These are phyloP conservation scores for Terrapene triunguis DNA, from an alignment of 2,113 vertebrate species.

Conservation along the genomic window DNA sequence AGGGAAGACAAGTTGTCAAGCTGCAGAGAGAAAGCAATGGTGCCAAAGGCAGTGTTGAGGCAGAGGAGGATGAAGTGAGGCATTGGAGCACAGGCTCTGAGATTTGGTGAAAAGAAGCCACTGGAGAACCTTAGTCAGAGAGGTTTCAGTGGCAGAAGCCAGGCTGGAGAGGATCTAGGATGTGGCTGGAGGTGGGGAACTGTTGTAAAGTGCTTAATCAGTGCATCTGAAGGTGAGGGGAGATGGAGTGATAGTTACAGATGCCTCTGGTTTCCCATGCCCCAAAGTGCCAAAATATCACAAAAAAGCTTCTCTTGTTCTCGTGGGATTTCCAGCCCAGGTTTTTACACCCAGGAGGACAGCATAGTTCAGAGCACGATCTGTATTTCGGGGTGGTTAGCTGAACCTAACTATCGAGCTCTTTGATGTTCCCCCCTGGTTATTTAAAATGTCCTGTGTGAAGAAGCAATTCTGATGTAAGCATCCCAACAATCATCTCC, in stretches of 20 bases:
- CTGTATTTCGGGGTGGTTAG: neutral
- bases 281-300: neutral
- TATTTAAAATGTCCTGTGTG: neutral
- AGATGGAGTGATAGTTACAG: neutral
- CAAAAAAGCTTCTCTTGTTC: neutral
- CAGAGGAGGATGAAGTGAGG: accelerated
- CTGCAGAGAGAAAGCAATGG: neutral
- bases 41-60: neutral
- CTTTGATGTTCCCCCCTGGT: neutral
- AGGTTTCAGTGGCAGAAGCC: neutral
- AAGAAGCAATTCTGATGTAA: neutral
- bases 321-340: neutral
- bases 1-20: neutral
- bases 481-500: neutral
- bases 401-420: neutral
- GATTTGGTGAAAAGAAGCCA: neutral
- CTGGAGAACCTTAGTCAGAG: neutral
- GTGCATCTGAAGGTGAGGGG: neutral
- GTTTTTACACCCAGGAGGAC: neutral
- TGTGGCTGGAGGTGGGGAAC: neutral
- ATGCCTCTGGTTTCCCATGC: neutral
- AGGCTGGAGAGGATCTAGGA: neutral
- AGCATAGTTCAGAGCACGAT: neutral
- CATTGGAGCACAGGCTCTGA: neutral
- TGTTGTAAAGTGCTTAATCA: too few species aligned